These are phyloP conservation scores for Archaeoteleia sp. DNA, from an alignment of 2,888 invertebrate species.

Conservation along the genomic window DNA sequence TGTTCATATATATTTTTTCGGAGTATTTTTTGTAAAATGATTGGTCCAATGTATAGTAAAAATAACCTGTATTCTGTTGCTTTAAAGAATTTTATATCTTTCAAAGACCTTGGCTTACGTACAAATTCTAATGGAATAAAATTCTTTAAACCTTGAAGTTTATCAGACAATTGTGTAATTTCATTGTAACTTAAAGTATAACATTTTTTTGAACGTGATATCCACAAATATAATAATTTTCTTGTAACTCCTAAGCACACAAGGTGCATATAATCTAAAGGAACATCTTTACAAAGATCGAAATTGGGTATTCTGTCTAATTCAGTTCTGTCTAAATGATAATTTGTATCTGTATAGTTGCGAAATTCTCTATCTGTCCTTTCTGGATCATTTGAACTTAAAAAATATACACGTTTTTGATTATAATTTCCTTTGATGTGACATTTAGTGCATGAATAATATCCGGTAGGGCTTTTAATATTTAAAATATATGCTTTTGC, in stretches of 20 bases:
- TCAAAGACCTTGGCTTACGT: constrained; percentile 6
- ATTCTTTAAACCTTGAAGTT: not conserved
- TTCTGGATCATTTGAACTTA: not conserved
- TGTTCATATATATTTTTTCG: constrained; percentile 8
- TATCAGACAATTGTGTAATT: constrained; percentile 1
- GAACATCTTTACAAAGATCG: constrained; percentile 6
- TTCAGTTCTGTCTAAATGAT: constrained; percentile 1
- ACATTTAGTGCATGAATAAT: constrained; percentile 53
- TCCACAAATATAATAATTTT: constrained; percentile 6
- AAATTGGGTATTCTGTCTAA: constrained; percentile 10
- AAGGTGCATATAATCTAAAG: constrained; percentile 16
- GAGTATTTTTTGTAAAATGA: constrained; percentile 3
- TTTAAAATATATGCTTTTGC: constrained; percentile 46
- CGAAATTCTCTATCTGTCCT: constrained; percentile 13
- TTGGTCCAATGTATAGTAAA: constrained; percentile 7
- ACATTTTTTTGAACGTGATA: not conserved
- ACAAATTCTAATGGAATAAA: constrained; percentile 24
- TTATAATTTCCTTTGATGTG: not conserved
- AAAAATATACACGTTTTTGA: not conserved
- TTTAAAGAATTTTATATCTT: constrained; percentile 8
- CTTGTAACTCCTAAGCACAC: constrained; percentile 8
- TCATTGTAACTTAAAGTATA: constrained; percentile 2
- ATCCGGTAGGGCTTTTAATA: constrained; percentile 52
- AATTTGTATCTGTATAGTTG: not conserved
- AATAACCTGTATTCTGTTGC: constrained; percentile 19